Percentiles rank a stretch among this genome's conserved stretches.
These are phyloP conservation scores for Delphinapterus leucas DNA, from an alignment of 2,113 vertebrate genomes.

Conservation along the genomic window DNA sequence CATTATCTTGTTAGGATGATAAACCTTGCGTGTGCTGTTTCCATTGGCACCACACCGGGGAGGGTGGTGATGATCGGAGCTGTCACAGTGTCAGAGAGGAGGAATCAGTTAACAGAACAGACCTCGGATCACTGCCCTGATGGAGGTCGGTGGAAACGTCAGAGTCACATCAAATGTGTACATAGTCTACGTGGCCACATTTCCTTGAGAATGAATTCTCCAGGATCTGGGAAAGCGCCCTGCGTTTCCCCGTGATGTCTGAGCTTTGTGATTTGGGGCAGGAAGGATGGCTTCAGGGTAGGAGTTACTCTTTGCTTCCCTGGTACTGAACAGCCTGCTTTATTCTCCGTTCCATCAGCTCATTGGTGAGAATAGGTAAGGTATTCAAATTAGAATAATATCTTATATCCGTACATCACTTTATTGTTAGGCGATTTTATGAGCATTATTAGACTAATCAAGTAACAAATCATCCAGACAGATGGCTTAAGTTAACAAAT, in stretches of 20 bases:
- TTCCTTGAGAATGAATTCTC: background rate
- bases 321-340: background rate
- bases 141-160: background rate
- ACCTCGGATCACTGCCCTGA: background rate
- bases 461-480: background rate
- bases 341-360: background rate
- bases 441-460: background rate
- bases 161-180: background rate
- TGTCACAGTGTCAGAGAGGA: conserved; percentile 23
- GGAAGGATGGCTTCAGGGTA: background rate
- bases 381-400: background rate
- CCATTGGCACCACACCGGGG: background rate
- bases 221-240: background rate
- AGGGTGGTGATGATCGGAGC: conserved; percentile 28
- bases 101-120: conserved; percentile 33
- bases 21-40: background rate
- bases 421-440: background rate
- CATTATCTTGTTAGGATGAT: conserved; percentile 55
- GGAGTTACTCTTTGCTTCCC: background rate
- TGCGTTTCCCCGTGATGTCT: background rate
- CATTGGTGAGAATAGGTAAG: background rate
- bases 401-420: background rate
- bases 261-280: background rate
- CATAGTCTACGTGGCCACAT: background rate
- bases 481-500: background rate